phyloP scores from a whole-genome alignment of 2,113 vertebrate genomes.

The Sylvietta virens region DNA sequence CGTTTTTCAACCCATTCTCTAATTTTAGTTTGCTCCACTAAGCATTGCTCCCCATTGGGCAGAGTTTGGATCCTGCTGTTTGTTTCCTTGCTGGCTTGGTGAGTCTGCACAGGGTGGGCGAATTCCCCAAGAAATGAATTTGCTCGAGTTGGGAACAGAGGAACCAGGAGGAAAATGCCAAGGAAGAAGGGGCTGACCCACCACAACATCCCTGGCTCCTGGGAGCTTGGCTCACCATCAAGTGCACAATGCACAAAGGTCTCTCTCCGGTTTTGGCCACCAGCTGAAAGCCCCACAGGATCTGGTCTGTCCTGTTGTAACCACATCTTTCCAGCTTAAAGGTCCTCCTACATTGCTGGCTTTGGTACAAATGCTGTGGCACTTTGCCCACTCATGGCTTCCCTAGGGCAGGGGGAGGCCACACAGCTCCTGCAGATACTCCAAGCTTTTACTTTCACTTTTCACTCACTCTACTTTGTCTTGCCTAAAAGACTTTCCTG shows the following conservation, averaged over 20 bases:
- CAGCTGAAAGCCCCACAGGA: neutral
- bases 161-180: neutral
- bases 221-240: neutral
- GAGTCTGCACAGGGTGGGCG: neutral
- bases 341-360: neutral
- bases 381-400: neutral
- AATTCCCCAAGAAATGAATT: neutral
- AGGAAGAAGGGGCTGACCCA: neutral
- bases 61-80: neutral
- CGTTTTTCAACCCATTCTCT: neutral
- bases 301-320: neutral
- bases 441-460: neutral
- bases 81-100: neutral
- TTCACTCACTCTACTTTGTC: neutral
- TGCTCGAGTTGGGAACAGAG: neutral
- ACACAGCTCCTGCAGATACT: neutral
- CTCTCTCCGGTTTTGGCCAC: neutral
- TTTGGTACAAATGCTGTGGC: neutral
- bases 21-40: neutral
- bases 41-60: neutral
- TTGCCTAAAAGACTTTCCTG: neutral
- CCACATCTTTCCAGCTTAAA: neutral
- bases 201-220: neutral
- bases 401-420: neutral
- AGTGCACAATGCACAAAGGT: neutral